Evolutionary conservation across 2,888 invertebrate genomes (phyloP), one percentile per base, ranked within the genome.

Genomic region (Melikaiella ostensackeni): DNA sequence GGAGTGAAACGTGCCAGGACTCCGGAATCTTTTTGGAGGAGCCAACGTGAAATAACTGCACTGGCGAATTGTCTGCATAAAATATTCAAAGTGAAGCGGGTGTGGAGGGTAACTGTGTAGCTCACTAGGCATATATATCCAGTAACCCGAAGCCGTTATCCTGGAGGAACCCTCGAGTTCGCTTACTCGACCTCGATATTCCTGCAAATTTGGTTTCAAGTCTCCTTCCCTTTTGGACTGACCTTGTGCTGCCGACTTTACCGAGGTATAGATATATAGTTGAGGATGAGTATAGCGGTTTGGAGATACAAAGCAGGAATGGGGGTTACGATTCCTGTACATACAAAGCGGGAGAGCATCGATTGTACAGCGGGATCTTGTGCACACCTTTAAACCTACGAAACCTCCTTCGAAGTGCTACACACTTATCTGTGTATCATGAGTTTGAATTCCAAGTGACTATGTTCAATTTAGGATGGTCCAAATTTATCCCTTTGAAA

Each of bases 11-110:
- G 90, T 90, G 90, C 86, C 81, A 73, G 76, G 89, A 87, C 86
- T 90, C 82, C 78, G 78, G 81, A 88, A 88, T 88, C 85, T 85
- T 85, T 86, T 87, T 87, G 84, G 82, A 79, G 80, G 79, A 82
- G 84, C 84, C 82, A 84, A 84, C 87, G 86, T 87, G 87, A 89
- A 89, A 88, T 90, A 90, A 89, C 89, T 89, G 88, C 89, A 88
- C 84, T 85, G 83, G 88, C 86, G 89, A 90, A 90, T 90, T 90
- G 89, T 90, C 89, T 87, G 86, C 84, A 89, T 90, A 88, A 90
- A 90, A 89, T 89, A 90, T 90, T 90, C 90, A 90, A 84, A 84
- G 86, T 83, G 74, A 80, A 86, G 83, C 84, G 80, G 84, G 77
- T 79, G 79, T 76, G 77, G 74, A 81, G 80, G 81, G 81, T 78